Evolutionary conservation across 2,888 invertebrate species (phyloP).

Genomic region (Sylvicola fuscatus): DNA sequence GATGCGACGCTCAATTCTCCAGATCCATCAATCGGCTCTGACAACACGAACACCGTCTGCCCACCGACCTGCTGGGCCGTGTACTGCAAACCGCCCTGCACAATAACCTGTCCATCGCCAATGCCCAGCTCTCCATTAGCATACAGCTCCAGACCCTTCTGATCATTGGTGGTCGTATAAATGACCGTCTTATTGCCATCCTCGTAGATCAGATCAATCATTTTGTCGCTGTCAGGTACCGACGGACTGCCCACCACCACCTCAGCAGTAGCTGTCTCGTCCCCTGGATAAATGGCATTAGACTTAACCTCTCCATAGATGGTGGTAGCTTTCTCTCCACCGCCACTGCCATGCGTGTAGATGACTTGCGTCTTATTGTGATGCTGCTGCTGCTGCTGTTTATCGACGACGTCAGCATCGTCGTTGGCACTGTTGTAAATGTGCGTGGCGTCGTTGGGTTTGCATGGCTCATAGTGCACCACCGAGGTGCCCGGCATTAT

Average conservation of each 20-base stretch:
- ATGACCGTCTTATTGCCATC: slow-evolving; percentile 70
- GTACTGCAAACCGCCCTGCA: slow-evolving; percentile 23
- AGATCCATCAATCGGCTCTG: slow-evolving; percentile 5
- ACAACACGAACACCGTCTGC: slow-evolving; percentile 24
- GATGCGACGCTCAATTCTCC: too few relatives aligned
- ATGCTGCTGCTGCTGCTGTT: not conserved
- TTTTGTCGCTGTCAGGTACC: slow-evolving; percentile 1
- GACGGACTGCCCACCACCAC: slow-evolving; percentile 14
- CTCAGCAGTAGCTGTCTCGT: slow-evolving; percentile 1
- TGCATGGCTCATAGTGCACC: not conserved
- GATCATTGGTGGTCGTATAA: slow-evolving; percentile 55
- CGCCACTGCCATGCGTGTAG: slow-evolving; percentile 22
- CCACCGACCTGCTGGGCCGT: slow-evolving; percentile 16
- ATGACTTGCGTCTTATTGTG: slow-evolving; percentile 19
- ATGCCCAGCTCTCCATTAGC: slow-evolving; percentile 23
- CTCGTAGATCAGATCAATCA: slow-evolving; percentile 57
- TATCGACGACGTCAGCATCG: not conserved
- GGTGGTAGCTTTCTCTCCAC: slow-evolving; percentile 17
- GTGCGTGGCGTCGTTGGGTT: not conserved
- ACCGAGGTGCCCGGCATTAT: too few relatives aligned
- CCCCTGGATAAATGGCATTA: slow-evolving; percentile 6
- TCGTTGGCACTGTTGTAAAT: not conserved
- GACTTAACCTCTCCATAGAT: slow-evolving; percentile 12
- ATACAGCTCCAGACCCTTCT: slow-evolving; percentile 55
- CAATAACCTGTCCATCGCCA: slow-evolving; percentile 23